phyloP scores from a whole-genome alignment of 1,140 invertebrate species.

The Euwallacea similis region DNA sequence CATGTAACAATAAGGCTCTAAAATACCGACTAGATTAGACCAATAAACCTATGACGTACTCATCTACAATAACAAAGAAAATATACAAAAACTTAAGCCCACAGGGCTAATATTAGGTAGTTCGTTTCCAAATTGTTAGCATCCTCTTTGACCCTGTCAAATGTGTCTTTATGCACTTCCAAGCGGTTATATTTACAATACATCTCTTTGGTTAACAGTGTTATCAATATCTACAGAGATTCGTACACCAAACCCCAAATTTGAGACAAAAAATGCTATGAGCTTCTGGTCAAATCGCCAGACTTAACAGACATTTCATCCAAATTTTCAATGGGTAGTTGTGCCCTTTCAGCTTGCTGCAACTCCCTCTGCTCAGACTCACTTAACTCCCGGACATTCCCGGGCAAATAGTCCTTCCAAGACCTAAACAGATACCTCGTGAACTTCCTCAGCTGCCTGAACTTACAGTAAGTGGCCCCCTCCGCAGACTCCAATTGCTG shows the following conservation, averaged over 20 bases:
- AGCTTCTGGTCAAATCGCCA: slow-evolving; percentile 33
- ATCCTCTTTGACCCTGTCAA: slow-evolving; percentile 34
- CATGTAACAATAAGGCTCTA: slow-evolving; percentile 26
- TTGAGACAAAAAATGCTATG: background rate
- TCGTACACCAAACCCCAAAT: too few species aligned
- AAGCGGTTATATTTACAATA: background rate
- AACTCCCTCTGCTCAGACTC: slow-evolving; percentile 33
- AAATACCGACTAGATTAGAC: slow-evolving; percentile 42
- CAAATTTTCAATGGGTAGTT: slow-evolving; percentile 23
- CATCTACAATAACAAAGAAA: background rate
- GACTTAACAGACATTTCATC: slow-evolving; percentile 42
- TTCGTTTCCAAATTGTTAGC: slow-evolving; percentile 22
- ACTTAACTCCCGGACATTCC: slow-evolving; percentile 60
- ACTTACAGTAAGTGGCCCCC: slow-evolving; percentile 92
- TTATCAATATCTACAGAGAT: slow-evolving; percentile 6
- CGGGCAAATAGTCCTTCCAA: slow-evolving; percentile 91
- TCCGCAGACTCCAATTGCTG: slow-evolving; percentile 89
- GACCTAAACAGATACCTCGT: slow-evolving; percentile 88
- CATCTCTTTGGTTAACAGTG: slow-evolving; percentile 35
- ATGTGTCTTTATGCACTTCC: slow-evolving; percentile 20
- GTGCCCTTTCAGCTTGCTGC: slow-evolving; percentile 20
- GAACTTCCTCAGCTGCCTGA: slow-evolving; percentile 86
- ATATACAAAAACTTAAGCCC: slow-evolving; percentile 13
- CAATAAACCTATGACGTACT: slow-evolving; percentile 14
- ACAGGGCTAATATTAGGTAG: slow-evolving; percentile 17